Base-by-base conservation (phyloP, 1,140 invertebrate species). In the Halictus rubicundus region DNA sequence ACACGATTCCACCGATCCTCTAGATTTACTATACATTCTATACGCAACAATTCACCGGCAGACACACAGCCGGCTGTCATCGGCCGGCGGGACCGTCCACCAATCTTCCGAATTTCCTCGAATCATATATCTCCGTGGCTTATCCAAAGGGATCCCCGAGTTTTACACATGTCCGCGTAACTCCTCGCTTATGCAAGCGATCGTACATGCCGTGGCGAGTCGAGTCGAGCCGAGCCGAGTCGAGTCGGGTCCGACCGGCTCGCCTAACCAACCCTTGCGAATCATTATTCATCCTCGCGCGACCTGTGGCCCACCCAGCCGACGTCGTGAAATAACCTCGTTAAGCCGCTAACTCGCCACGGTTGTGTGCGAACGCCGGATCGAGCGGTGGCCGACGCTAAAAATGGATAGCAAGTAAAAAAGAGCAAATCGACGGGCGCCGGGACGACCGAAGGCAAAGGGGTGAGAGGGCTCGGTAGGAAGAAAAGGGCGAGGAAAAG, bases 211-310 rank as follows among this genome's bases (percentile, higher is more conserved):
- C 75, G 27, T 63, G 49, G 74, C 74, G n/a, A 21, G 54, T 42
- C 66, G 42, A 23, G 70, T 65, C 75, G 61, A n/a, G n/a, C n/a
- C n/a, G n/a, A n/a, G 59, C 52, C 75, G 27, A 54, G 49, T 66
- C 74, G n/a, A 21, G 54, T 42, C 66, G 42, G 25, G 70, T 65
- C 75, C n/a, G n/a, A n/a, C n/a, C n/a, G n/a, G n/a, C n/a, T n/a
- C n/a, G n/a, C n/a, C n/a, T n/a, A n/a, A 81, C 69, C 84, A 89
- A 90, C 87, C 84, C 87, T 21, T 88, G 81, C 85, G 87, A 89
- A 93, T 94, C 91, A 94, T 94, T 93, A 94, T 94, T 94, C 93
- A 91, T 92, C 88, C 86, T 91, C 84, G 87, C 90, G 84, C 90
- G 84, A 87, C 84, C 85, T 78, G 71, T 83, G 84, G 78, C 76